Evolutionary conservation across 2,888 invertebrate species (phyloP).

Genomic region (Apeira syringaria): DNA sequence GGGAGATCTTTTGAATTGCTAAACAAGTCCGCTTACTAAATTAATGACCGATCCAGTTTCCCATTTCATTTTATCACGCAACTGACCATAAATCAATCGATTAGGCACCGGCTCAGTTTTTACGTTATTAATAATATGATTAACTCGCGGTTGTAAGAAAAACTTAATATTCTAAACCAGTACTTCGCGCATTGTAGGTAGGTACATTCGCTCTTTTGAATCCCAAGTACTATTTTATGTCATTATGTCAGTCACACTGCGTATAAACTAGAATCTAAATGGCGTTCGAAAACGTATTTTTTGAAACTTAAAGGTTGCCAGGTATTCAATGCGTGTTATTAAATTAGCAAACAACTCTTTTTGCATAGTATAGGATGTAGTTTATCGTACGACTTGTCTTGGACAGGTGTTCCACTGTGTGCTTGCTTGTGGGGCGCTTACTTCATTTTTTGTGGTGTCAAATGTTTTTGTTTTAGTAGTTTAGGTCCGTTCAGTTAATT

Average conservation of each 20-base stretch:
- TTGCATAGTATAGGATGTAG: conserved; percentile 12
- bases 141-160: conserved; percentile 26
- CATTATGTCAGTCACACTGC: conserved; percentile 42
- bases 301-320: conserved; percentile 8
- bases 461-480: conserved; percentile 52
- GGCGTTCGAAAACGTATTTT: conserved; percentile 29
- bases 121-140: conserved; percentile 39
- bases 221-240: conserved; percentile 49
- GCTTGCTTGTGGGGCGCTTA: conserved; percentile 43
- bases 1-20: conserved; percentile 61
- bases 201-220: conserved; percentile 46
- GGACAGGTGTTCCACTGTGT: conserved; percentile 35
- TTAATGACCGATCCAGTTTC: conserved; percentile 62
- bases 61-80: conserved; percentile 46
- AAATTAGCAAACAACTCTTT: conserved; percentile 7
- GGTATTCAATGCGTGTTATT: conserved; percentile 15
- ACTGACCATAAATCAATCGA: conserved; percentile 52
- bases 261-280: conserved; percentile 41
- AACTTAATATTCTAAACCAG: conserved; percentile 50
- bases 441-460: conserved; percentile 45
- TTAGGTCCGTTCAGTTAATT: conserved; percentile 70
- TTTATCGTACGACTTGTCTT: conserved; percentile 55
- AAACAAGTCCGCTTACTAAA: conserved; percentile 63
- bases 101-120: conserved; percentile 31
- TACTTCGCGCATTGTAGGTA: conserved; percentile 32